Conservation (phyloP, 2,888 invertebrate genomes). For the Minunthozetes semirufus region DNA sequence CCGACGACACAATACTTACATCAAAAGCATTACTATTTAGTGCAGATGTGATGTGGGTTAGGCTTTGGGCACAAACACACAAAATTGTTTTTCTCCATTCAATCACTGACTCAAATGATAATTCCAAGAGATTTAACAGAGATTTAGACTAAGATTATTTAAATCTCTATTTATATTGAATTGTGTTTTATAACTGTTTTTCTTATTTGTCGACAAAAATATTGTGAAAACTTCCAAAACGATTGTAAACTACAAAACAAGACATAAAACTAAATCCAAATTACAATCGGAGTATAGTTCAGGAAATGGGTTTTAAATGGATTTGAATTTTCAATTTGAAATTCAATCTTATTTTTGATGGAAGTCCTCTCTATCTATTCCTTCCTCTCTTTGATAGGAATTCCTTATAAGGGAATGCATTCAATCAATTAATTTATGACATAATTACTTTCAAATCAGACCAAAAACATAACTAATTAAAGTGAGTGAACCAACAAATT, state of each 20-base stretch:
- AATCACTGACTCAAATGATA: constrained; percentile 7
- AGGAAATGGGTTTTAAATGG: constrained; percentile 10
- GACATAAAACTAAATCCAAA: not conserved
- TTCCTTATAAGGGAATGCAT: not conserved
- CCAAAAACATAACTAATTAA: constrained; percentile 13
- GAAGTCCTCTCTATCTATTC: not conserved
- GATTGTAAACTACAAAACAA: not conserved
- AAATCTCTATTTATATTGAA: constrained; percentile 20
- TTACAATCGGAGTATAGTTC: not conserved
- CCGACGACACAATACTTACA: not conserved
- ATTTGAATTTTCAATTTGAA: constrained; percentile 2
- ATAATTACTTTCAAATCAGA: constrained; percentile 13
- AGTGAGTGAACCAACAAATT: not conserved
- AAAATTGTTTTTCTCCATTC: constrained; percentile 6
- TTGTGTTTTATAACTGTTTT: constrained; percentile 20
- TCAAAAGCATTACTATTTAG: not conserved
- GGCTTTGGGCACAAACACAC: not conserved
- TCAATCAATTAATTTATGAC: constrained; percentile 18
- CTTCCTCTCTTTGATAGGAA: not conserved
- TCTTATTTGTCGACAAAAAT: not conserved
- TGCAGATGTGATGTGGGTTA: constrained; percentile 23
- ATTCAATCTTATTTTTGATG: not conserved
- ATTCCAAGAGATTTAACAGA: constrained; percentile 10
- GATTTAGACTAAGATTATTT: constrained; percentile 21
- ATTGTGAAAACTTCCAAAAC: not conserved